Evolutionary conservation across 2,797 vertebrate species (phyloP).

Genomic region (Sebastes dallii): DNA sequence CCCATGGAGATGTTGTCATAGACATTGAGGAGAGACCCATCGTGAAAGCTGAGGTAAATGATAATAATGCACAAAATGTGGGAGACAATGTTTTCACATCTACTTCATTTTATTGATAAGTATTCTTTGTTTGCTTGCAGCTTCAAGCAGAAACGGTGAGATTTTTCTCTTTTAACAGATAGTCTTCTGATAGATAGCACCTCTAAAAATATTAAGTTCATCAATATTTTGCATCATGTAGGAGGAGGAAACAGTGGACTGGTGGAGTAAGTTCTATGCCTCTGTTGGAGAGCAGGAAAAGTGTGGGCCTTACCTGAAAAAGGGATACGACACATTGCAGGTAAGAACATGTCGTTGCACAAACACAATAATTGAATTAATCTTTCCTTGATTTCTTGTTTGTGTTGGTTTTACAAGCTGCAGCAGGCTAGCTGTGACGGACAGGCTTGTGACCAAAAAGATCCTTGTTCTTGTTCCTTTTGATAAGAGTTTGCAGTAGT

Average conservation of each 20-base stretch:
- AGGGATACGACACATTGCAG: conserved; percentile 94
- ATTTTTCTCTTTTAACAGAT: not conserved
- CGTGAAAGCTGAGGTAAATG: conserved; percentile 87
- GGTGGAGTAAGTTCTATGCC: conserved; percentile 99
- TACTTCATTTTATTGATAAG: not conserved
- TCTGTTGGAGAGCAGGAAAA: conserved; percentile 90
- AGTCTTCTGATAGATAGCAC: not conserved
- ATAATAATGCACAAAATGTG: not conserved
- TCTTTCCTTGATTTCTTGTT: not conserved
- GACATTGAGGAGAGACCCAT: conserved; percentile 89
- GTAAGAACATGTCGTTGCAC: conserved; percentile 70
- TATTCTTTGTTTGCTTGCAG: conserved; percentile 44
- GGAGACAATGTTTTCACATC: not conserved
- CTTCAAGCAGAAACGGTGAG: conserved; percentile 74
- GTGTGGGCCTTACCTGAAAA: conserved; percentile 93
- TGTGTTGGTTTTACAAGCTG: not conserved
- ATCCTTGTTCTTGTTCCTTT: not conserved
- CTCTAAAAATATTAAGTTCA: not conserved
- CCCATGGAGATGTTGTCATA: conserved; percentile 85
- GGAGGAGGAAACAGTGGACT: conserved; percentile 95
- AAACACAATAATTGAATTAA: not conserved
- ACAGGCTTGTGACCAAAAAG: not conserved
- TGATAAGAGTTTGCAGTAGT: not conserved
- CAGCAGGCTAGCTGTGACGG: not conserved
- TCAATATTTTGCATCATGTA: conserved; percentile 51